Evolutionary conservation across 2,797 vertebrate genomes (phyloP), one percentile per base, ranked within the genome.

Genomic region (Choloepus didactylus): DNA sequence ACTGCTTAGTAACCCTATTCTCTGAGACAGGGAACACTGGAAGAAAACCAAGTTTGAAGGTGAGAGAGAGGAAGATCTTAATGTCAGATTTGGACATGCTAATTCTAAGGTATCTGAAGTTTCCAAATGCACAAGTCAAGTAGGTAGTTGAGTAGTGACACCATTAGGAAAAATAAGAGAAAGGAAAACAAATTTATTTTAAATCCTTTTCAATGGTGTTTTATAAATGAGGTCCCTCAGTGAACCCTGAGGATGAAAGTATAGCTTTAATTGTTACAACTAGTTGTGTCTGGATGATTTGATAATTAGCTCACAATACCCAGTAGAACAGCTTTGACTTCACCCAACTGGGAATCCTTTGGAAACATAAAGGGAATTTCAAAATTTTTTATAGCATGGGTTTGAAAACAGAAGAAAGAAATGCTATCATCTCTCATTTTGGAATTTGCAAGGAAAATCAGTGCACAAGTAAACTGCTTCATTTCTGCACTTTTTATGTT

Each of bases 271-370:
- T 70, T 75, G 35, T 41, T 91, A 29, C 23, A 84, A 80, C 21
- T 87, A 77, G 66, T 6, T 89, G 25, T 56, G 2, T 81, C 51
- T 15, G 31, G 8, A 41, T 86, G 18, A 88, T 64, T 88, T 86
- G 60, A 69, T 81, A 54, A 82, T 96, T 84, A 82, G 11, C n/a
- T 94, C 56, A 60, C 51, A 90, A 93, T 88, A 46, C 83, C 66
- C 92, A 79, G 29, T 75, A 89, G 77, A 87, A 86, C 23, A 95
- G 83, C 38, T 92, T 81, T 91, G 86, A 62, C 29, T 91, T 80
- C 23, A 73, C 44, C 14, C 92, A 46, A 51, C 1, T 86, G 89
- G 92, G 89, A 85, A 62, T 91, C 11, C 27, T 67, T 62, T 88
- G 3, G 35, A 90, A 88, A 27, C 4, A 88, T 27, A 92, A 76